Percentiles rank a stretch among this genome's conserved stretches.
Evolutionary conservation across 1,140 invertebrate species (phyloP).

Genomic region (Drosophila equinoxialis): DNA sequence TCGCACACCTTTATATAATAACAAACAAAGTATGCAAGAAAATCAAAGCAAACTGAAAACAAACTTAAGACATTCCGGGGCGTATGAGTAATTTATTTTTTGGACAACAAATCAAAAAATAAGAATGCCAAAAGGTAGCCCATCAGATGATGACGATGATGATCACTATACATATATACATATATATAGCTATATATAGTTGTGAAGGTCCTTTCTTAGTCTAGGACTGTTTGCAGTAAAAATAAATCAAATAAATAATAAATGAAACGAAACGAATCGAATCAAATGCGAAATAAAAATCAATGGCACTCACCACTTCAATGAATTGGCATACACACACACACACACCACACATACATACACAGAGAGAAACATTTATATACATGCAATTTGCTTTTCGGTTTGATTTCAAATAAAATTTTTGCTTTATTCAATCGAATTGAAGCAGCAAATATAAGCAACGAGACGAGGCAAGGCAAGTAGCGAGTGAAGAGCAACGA

Average conservation of each 20-base stretch:
- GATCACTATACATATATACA: neutral
- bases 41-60: conserved; percentile 43
- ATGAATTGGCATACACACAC: conserved; percentile 67
- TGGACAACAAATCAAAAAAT: conserved; percentile 16
- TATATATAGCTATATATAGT: neutral
- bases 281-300: conserved; percentile 79
- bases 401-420: conserved; percentile 80
- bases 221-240: conserved; percentile 51
- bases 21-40: conserved; percentile 19
- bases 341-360: conserved; percentile 18
- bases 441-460: conserved; percentile 63
- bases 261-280: conserved; percentile 79
- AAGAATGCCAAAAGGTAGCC: conserved; percentile 35
- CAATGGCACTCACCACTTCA: conserved; percentile 75
- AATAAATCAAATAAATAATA: conserved; percentile 81
- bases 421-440: conserved; percentile 77
- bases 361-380: conserved; percentile 20
- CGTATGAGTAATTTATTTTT: conserved; percentile 71
- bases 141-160: neutral
- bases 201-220: conserved; percentile 1
- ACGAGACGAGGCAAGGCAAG: conserved; percentile 9
- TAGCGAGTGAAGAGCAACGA: neutral
- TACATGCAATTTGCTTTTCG: conserved; percentile 70
- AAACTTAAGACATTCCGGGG: conserved; percentile 54
- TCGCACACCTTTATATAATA: neutral